Base-by-base conservation (phyloP, 2,797 vertebrate species). In the Phataginus tetradactyla region DNA sequence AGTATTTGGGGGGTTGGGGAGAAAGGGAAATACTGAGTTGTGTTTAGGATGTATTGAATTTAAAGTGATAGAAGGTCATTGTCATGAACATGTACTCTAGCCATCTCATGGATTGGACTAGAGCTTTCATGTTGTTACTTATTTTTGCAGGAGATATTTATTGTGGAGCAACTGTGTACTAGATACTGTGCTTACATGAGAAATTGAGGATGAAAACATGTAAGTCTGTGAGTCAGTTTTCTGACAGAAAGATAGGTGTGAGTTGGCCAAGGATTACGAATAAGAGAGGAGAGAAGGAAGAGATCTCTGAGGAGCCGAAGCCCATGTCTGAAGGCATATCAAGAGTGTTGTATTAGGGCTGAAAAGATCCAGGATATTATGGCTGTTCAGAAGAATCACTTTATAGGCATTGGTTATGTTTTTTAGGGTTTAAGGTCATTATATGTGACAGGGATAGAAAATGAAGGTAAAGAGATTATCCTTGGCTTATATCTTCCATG, bases 401-500 rank as follows among this genome's bases (percentile, higher is more conserved):
- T 61, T 86, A 21, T 63, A 63, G 37, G 32, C 55, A 49, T 37
- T 72, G 57, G 87, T 57, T 72, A 17, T 42, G 57, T 10, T 72
- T 92, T 87, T 79, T 51, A 45, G 49, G 83, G 32, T 64, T 93
- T 37, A 69, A 34, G 72, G 51, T 91, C 53, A 74, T 80, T 90
- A 5, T 51, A 86, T 66, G 4, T 53, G 80, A 77, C 55, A 74
- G 45, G 59, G n/a, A 80, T 72, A 92, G 55, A 59, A 91, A 94
- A 89, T 92, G 51, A 90, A 94, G 71, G 18, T 92, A 32, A 80
- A 84, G 7, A 66, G 45, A 42, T 59, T 94, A 45, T 77, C 92
- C 42, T 94, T 85, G 72, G 12, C 25, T 95, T 64, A 7, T 51
- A 5, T 74, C 32, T 96, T 72, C 23, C 49, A 11, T n/a, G 90